Conservation (phyloP, 2,797 vertebrate species). For the Peromyscus attwateri region DNA sequence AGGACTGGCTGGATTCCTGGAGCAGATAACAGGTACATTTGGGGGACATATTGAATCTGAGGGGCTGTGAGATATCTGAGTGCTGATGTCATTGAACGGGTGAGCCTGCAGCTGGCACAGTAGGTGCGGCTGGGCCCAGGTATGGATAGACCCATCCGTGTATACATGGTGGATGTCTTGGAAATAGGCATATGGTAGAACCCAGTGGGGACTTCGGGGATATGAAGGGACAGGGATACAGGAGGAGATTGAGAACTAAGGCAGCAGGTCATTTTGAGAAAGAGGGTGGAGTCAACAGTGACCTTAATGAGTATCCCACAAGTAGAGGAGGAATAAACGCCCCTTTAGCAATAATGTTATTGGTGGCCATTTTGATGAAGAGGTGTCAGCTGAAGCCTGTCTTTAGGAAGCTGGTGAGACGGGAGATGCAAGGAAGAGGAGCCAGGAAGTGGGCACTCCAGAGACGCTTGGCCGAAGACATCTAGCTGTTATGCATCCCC, state of each 20-base stretch:
- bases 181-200: not conserved
- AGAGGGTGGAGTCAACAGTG: not conserved
- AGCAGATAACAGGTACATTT: not conserved
- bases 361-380: not conserved
- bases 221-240: not conserved
- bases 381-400: not conserved
- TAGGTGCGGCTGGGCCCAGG: not conserved
- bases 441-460: not conserved
- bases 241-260: not conserved
- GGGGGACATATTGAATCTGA: not conserved
- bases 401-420: not conserved
- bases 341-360: too few relatives aligned
- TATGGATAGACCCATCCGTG: not conserved
- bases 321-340: not conserved
- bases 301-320: not conserved
- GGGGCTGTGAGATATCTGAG: not conserved
- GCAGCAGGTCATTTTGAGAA: not conserved
- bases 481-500: not conserved
- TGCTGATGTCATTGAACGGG: not conserved
- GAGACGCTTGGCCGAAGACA: too few relatives aligned
- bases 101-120: not conserved
- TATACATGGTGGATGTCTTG: not conserved
- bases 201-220: too few relatives aligned
- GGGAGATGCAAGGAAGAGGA: not conserved
- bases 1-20: not conserved